These are phyloP conservation scores for Luidia sarsii DNA, from an alignment of 53 echinoderm and acorn worm species.

Conservation along the genomic window DNA sequence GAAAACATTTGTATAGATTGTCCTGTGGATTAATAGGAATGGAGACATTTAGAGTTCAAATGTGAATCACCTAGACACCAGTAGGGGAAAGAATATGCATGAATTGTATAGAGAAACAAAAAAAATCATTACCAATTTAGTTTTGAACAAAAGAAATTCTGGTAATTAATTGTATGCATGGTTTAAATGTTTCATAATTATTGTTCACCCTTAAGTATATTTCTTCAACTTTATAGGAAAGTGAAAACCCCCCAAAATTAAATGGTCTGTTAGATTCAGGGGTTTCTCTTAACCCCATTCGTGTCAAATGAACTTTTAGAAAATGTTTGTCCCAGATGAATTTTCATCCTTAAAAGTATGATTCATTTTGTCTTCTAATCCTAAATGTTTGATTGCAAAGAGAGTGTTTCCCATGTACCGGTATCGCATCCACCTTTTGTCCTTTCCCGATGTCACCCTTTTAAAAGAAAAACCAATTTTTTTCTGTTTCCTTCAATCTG, in stretches of 20 bases:
- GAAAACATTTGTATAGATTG: conserved; percentile 61
- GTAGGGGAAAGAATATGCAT: conserved; percentile 36
- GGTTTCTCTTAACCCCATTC: no score
- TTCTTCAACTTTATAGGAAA: conserved; percentile 2
- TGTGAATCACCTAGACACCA: conserved; percentile 19
- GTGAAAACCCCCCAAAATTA: conserved; percentile 12
- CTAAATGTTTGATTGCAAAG: no score
- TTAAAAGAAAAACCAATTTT: no score
- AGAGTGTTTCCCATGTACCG: no score
- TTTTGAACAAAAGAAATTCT: conserved; percentile 10
- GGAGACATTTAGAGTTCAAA: not conserved
- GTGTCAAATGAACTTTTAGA: no score
- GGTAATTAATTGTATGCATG: conserved; percentile 46
- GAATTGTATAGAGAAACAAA: conserved; percentile 37
- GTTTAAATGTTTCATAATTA: conserved; percentile 33
- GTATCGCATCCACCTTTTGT: no score
- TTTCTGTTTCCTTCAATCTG: no score
- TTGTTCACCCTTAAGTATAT: conserved; percentile 14
- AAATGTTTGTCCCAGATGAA: no score
- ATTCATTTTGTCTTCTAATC: no score
- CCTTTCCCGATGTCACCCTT: no score
- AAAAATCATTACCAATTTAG: conserved; percentile 22
- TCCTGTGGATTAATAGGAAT: conserved; percentile 32
- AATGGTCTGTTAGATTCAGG: no score
- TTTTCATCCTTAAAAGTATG: no score